Conservation (phyloP, 2,888 invertebrate genomes). For the Lasioglossum lativentre region DNA sequence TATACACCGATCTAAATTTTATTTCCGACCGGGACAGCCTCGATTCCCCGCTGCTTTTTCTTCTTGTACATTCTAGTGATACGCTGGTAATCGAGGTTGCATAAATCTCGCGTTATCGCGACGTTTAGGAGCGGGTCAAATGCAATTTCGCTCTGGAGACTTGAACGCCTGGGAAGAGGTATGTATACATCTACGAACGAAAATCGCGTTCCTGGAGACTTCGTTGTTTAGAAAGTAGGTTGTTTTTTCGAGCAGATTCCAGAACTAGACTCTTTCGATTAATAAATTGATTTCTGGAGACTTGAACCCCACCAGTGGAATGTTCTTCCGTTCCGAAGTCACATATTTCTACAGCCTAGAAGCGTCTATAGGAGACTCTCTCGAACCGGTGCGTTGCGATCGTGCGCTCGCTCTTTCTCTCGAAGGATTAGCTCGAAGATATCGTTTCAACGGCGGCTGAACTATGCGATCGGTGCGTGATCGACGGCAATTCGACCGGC, state of each 20-base stretch:
- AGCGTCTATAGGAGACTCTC: neutral
- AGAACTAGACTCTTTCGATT: neutral
- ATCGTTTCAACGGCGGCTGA: neutral
- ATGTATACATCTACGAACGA: neutral
- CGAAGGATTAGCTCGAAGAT: neutral
- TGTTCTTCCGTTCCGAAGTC: neutral
- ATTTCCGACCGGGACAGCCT: slow-evolving; percentile 25
- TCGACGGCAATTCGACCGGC: slow-evolving; percentile 31
- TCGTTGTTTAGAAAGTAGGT: neutral
- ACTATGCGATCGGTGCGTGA: slow-evolving; percentile 29
- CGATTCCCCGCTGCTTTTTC: neutral
- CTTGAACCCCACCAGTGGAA: neutral
- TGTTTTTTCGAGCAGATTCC: too few species aligned
- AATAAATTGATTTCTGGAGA: neutral
- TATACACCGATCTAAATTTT: slow-evolving; percentile 66
- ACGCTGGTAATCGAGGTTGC: neutral
- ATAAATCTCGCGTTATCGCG: slow-evolving; percentile 8
- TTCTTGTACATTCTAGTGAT: neutral
- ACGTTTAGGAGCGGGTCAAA: neutral
- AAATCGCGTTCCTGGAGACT: neutral
- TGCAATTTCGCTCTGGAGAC: neutral
- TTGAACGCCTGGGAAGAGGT: neutral
- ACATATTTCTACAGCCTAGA: neutral
- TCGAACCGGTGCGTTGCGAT: neutral
- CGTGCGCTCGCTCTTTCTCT: neutral